Evolutionary conservation across 1,140 invertebrate genomes (phyloP).

Genomic region (Magallana gigas): DNA sequence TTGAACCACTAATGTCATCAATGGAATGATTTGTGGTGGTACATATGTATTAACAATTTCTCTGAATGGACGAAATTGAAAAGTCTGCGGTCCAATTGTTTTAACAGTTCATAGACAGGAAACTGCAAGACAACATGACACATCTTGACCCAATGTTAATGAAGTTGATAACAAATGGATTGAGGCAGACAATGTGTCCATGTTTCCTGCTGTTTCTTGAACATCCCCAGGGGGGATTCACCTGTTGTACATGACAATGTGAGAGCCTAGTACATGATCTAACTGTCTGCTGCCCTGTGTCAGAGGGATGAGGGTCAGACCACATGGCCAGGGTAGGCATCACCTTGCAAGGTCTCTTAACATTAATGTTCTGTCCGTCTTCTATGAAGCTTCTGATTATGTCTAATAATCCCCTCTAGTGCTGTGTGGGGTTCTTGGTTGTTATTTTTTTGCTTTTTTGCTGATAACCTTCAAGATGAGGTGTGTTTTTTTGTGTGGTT

Average conservation of each 20-base stretch:
- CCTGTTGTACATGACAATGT: constrained; percentile 19
- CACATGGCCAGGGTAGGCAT: background rate
- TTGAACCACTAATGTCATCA: background rate
- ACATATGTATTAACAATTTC: background rate
- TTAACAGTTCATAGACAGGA: background rate
- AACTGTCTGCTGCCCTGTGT: constrained; percentile 4
- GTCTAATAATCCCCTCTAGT: background rate
- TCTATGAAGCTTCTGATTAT: background rate
- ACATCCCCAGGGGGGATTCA: constrained; percentile 9
- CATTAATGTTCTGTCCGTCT: too few relatives aligned
- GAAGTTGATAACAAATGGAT: constrained; percentile 13
- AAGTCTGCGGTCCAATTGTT: background rate
- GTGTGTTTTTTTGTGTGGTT: background rate
- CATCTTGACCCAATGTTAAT: constrained; percentile 3
- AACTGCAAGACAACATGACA: background rate
- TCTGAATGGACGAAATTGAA: background rate
- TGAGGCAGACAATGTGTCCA: constrained; percentile 26
- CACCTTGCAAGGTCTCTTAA: background rate
- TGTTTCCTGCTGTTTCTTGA: constrained; percentile 29
- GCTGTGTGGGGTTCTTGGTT: too few relatives aligned
- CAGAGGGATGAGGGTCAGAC: background rate
- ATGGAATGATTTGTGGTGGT: background rate
- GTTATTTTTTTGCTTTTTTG: background rate
- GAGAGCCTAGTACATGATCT: background rate
- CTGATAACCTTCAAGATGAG: background rate